Evolutionary conservation across 2,113 vertebrate species (phyloP), one percentile per base, ranked within the genome.

Genomic region (Stictonetta naevosa): DNA sequence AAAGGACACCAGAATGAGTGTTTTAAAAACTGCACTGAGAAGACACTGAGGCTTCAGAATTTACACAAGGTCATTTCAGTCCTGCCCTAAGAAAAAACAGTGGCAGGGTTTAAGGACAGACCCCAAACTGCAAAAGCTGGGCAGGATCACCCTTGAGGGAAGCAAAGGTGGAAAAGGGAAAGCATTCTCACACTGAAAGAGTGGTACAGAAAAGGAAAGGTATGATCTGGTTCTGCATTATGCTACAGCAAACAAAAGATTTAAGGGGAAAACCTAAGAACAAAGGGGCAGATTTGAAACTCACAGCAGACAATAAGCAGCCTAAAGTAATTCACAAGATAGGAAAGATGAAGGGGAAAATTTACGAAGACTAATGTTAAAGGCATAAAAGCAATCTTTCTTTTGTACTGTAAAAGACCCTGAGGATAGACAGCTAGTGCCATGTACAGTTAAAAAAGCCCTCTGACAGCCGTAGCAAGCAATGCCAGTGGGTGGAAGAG

Each of bases 51-150:
- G n/a, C 31, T 50, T 79, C 44, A 73, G 34, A 83, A 69, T 2
- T 19, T 71, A 53, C 2, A 44, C 20, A 19, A 67, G 23, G 21
- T 74, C 53, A 55, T 15, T 64, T 75, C 76, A 74, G 25, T 75
- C 40, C 20, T 34, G 38, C 6, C 23, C 31, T 19, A 55, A 48
- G 28, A n/a, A 86, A 83, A 48, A 92, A 52, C 25, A 63, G 12
- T 9, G 10, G 11, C 14, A 82, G 25, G 13, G 20, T 44, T 48
- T 83, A 74, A 74, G 46, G 21, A 14, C 18, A 90, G 40, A 60
- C 8, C 11, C 22, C 19, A 64, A 31, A 38, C 8, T 58, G 38
- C 1, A 2, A 26, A 89, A 64, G 46, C 0, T 0, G 23, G 13
- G 56, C 3, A 16, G 20, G 7, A 75, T 20, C 20, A 87, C 13